Percentiles rank a stretch among this genome's conserved stretches.
Evolutionary conservation across 1,140 invertebrate genomes (phyloP).

Genomic region (Apis mellifera): DNA sequence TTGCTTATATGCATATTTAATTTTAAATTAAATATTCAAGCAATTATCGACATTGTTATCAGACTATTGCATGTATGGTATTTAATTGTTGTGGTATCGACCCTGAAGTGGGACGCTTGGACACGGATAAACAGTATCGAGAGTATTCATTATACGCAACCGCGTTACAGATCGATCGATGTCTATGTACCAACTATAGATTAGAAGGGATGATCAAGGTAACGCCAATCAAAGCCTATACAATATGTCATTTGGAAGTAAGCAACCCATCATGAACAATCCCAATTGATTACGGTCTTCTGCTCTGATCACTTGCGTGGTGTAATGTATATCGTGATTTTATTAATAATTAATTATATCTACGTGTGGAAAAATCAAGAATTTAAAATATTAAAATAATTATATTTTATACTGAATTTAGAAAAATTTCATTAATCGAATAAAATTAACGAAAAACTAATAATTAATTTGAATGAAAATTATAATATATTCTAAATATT

Average conservation of each 20-base stretch:
- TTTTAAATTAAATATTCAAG: not conserved
- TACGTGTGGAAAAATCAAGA: too few species aligned
- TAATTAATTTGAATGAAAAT: too few species aligned
- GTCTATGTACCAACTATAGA: slow-evolving; percentile 19
- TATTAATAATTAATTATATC: not conserved
- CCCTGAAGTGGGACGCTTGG: not conserved
- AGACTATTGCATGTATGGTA: not conserved
- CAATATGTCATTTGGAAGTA: slow-evolving; percentile 32
- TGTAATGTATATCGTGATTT: not conserved
- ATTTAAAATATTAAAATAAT: too few species aligned
- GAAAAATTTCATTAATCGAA: too few species aligned
- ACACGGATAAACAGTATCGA: slow-evolving; percentile 23
- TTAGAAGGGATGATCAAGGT: slow-evolving; percentile 29
- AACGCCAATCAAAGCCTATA: slow-evolving; percentile 22
- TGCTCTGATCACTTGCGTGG: not conserved
- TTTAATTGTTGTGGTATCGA: not conserved
- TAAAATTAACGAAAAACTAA: too few species aligned
- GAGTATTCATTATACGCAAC: slow-evolving; percentile 26
- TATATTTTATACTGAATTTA: too few species aligned
- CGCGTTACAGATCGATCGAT: slow-evolving; percentile 18
- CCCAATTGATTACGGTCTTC: not conserved
- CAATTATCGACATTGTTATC: not conserved
- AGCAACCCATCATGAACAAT: not conserved
- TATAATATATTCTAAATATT: too few species aligned
- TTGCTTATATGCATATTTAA: too few species aligned